phyloP scores from a whole-genome alignment of 1,140 invertebrate species.

The Drosophila tristis region DNA sequence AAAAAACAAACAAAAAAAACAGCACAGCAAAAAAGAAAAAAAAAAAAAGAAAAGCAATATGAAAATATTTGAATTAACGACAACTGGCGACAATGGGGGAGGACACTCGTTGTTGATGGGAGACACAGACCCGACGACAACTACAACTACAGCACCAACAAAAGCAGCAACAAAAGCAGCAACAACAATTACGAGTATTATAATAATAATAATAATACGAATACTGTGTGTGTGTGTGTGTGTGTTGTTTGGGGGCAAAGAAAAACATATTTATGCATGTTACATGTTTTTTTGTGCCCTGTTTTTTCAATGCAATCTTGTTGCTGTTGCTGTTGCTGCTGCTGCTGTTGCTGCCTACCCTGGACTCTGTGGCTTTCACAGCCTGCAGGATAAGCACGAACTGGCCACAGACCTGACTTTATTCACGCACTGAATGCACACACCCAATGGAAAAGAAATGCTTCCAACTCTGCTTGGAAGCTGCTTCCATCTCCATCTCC shows the following conservation, averaged over 20 bases:
- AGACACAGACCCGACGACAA: slow-evolving; percentile 40
- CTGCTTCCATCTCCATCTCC: no score
- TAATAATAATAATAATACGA: slow-evolving; percentile 62
- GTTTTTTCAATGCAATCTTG: slow-evolving; percentile 38
- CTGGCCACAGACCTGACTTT: no score
- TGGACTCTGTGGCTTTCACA: slow-evolving; percentile 1
- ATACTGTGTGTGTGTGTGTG: slow-evolving; percentile 8
- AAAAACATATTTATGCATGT: slow-evolving; percentile 59
- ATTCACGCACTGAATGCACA: no score
- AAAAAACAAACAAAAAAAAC: neutral
- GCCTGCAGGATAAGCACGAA: neutral
- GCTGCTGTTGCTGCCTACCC: slow-evolving; percentile 18
- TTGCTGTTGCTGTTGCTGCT: neutral
- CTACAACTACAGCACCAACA: slow-evolving; percentile 39
- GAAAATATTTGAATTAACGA: slow-evolving; percentile 74
- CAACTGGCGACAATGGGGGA: slow-evolving; percentile 67
- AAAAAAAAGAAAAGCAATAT: slow-evolving; percentile 20
- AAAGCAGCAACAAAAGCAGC: slow-evolving; percentile 14
- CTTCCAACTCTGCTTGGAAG: no score
- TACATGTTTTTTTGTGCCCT: slow-evolving; percentile 44
- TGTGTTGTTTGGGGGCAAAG: neutral
- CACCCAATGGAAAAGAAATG: no score
- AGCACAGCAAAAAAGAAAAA: neutral
- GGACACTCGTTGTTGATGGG: slow-evolving; percentile 54
- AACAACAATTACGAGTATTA: slow-evolving; percentile 37